phyloP scores from a whole-genome alignment of 2,797 vertebrate genomes.

The Lates japonicus region DNA sequence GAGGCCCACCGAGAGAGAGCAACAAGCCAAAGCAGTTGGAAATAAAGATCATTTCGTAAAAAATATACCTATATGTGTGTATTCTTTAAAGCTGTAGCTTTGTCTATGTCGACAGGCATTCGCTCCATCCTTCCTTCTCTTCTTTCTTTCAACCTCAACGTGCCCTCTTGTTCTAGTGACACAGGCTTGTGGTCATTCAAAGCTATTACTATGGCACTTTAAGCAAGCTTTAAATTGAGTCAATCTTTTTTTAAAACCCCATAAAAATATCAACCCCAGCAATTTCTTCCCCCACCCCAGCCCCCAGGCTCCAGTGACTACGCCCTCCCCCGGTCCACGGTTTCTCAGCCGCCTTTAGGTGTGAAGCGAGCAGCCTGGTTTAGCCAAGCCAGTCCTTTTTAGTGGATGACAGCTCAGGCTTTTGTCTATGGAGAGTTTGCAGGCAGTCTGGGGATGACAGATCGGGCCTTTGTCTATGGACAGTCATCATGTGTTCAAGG shows the following conservation, averaged over 20 bases:
- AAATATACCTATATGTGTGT: conserved; percentile 71
- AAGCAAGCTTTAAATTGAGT: conserved; percentile 69
- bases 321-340: conserved; percentile 43
- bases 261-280: conserved; percentile 33
- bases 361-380: conserved; percentile 67
- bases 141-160: conserved; percentile 29
- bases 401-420: conserved; percentile 68
- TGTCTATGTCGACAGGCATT: conserved; percentile 53
- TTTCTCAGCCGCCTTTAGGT: conserved; percentile 56
- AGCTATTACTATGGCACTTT: conserved; percentile 81
- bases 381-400: conserved; percentile 64
- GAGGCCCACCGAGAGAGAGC: conserved; percentile 54
- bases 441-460: conserved; percentile 76
- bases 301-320: conserved; percentile 67
- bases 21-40: conserved; percentile 73
- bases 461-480: conserved; percentile 74
- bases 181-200: conserved; percentile 82
- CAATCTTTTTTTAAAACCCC: conserved; percentile 32
- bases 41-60: conserved; percentile 74
- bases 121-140: conserved; percentile 29
- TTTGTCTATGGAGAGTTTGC: conserved; percentile 75
- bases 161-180: conserved; percentile 56
- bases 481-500: conserved; percentile 61
- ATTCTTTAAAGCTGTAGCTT: conserved; percentile 79
- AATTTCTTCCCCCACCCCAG: conserved; percentile 15